Base-by-base conservation (phyloP, 2,888 invertebrate genomes). In the Dasypogon diadema region DNA sequence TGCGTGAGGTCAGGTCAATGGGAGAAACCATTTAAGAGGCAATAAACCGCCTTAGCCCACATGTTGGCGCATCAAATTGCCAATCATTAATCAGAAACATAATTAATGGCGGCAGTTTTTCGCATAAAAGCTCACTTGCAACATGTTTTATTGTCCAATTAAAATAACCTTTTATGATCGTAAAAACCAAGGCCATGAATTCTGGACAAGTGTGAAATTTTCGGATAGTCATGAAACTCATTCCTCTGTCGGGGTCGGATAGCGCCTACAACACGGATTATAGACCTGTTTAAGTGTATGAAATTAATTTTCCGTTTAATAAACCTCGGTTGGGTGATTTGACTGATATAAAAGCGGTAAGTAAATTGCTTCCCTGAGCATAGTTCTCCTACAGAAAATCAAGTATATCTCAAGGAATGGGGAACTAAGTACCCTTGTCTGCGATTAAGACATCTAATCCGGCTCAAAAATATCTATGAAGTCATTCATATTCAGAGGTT, bases 221-320 rank as follows among this genome's bases (percentile, higher is more conserved):
- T 30, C 42, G 42, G 42, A 42, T 8, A 30, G 30, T 30, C 30
- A 30, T 8, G 30, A 30, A 30, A 5, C 3, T 8, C 10, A 1
- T 12, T 42, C 2, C n/a, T 1, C 1, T 1, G 2, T 6, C 42
- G 1, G 42, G 1, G 42, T n/a, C 12, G n/a, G 42, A 42, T 42
- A 42, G 2, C 12, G n/a, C 42, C 42, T 1, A 34, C 60, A 34
- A 34, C 60, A 21, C 16, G 60, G 37, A 60, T 60, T 60, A 37
- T 10, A 21, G 14, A 37, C 60, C 34, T 37, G 37, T 60, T 58
- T 42, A 60, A 42, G 58, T 18, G 60, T 34, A 37, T 10, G 37
- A 26, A 60, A 60, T 60, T 42, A 60, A 60, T 60, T 60, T 60
- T 21, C 4, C 21, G 21, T 60, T 60, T 60, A 60, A 37, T 60